Conservation (phyloP, 1,140 invertebrate species). For the Onthophagus taurus region DNA sequence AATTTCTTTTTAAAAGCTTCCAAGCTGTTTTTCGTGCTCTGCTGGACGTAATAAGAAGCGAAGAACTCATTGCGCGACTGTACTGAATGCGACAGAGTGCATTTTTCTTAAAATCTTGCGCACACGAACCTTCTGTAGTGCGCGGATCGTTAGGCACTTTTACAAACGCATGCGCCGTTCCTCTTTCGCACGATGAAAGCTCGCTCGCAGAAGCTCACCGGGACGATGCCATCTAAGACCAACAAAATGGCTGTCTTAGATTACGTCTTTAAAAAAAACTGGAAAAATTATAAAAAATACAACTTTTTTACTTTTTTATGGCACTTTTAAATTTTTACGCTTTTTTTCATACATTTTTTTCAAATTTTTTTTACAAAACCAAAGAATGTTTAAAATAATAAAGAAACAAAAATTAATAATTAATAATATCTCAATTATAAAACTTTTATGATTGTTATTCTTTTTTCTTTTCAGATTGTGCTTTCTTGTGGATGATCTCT, state of each 20-base stretch:
- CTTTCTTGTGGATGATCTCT: too few species aligned
- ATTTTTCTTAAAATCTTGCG: constrained; percentile 37
- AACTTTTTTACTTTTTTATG: constrained; percentile 5
- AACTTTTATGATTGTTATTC: too few species aligned
- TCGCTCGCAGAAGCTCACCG: neutral
- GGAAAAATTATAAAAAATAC: constrained; percentile 13
- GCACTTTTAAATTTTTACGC: neutral
- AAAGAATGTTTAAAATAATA: neutral
- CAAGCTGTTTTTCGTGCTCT: too few species aligned
- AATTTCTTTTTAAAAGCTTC: too few species aligned
- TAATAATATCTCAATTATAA: too few species aligned
- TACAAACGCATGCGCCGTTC: constrained; percentile 28
- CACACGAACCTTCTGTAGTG: constrained; percentile 27
- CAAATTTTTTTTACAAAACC: neutral
- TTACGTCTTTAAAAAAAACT: constrained; percentile 15
- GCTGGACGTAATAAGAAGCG: too few species aligned
- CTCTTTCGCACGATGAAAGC: neutral
- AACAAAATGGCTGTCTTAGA: constrained; percentile 9
- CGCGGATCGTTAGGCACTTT: constrained; percentile 35
- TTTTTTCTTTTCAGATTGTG: too few species aligned
- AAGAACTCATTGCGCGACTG: constrained; percentile 28
- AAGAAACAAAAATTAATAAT: too few species aligned
- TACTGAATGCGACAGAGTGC: constrained; percentile 33
- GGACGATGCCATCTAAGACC: constrained; percentile 5
- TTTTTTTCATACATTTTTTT: neutral